Base-by-base conservation (phyloP, 2,888 invertebrate genomes). In the Parthenolecanium corni region DNA sequence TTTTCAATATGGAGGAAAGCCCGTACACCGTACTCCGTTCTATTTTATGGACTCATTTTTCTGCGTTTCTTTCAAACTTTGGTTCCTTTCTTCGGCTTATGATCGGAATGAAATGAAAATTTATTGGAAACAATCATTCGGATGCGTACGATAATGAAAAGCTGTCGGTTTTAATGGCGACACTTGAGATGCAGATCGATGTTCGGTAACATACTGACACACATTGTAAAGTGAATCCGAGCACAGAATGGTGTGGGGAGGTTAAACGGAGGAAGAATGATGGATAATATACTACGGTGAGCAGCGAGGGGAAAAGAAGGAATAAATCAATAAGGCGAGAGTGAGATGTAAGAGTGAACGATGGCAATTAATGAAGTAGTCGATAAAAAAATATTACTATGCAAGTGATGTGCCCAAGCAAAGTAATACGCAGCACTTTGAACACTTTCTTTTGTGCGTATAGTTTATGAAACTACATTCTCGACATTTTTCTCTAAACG, bases 171-270 rank as follows among this genome's bases (percentile, higher is more conserved):
- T 57, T 57, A 57, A 57, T 46, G 44, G 21, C 42, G 40, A 53
- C 38, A 53, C 40, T 44, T 20, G n/a, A 31, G 42, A 57, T 57
- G 57, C 57, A 57, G 57, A 57, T 57, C 46, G 57, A 57, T 47
- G 46, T 24, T 31, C 57, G 25, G 47, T 57, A 57, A 57, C 57
- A 57, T 57, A 57, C 57, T 57, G 47, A 57, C 57, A 57, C 47
- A 57, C 57, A 57, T 57, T 46, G 44, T 47, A 47, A 44, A 20
- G 18, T 25, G n/a, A 44, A 57, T 24, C 31, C 18, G 46, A 9
- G n/a, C 16, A 44, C 14, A 16, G n/a, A 9, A 16, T 9, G 31
- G 31, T 31, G 5, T 31, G 31, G 36, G 18, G 12, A 20, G 20
- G 9, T 6, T 6, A 31, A 31, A 31, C 4, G 9, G 9, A 31